Base-by-base conservation (phyloP, 2,113 vertebrate species). In the Macroglossus sobrinus region DNA sequence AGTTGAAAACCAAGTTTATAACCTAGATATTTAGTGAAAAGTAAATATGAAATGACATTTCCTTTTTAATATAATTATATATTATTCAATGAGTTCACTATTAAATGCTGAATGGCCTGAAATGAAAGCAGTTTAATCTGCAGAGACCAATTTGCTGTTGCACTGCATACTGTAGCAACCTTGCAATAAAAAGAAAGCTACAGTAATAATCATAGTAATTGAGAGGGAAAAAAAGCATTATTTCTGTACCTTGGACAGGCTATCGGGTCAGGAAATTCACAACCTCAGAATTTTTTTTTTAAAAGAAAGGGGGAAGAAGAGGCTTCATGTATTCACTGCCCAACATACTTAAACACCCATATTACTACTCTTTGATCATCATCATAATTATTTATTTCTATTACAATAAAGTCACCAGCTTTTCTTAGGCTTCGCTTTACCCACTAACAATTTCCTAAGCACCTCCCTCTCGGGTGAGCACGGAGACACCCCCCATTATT, bases 51-150 rank as follows among this genome's bases (percentile, higher is more conserved):
- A 97, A 84, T 18, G 6, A 0, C 89, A 71, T 96, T 95, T 59
- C 45, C 75, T 91, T 95, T 86, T 66, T 78, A 64, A 59, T 63
- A 35, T 93, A 95, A 90, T 74, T 53, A 45, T 50, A 76, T 75
- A 94, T 81, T 78, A 76, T 38, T 19, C 80, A 94, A 94, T 93
- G 95, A 97, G 76, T 95, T 98, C 96, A 84, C 86, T 95, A 28
- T 75, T 95, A 92, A 78, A 40, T 30, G 66, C 88, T 10, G 8
- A 97, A 63, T 59, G 33, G 11, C 24, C 95, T 63, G 68, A 95
- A 97, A 84, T 6, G 8, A 64, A 96, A 93, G 95, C 86, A 84
- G 71, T 45, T 93, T 81, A 57, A 68, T 95, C 63, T 71, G 93
- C 93, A 95, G 74, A 71, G 81, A 0, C n/a, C 89, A 59, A 45